A percentile compares a stretch with the other conserved stretches of the same genome.
Evolutionary conservation across 2,113 vertebrate genomes (phyloP).

Genomic region (Tachysurus vachellii): DNA sequence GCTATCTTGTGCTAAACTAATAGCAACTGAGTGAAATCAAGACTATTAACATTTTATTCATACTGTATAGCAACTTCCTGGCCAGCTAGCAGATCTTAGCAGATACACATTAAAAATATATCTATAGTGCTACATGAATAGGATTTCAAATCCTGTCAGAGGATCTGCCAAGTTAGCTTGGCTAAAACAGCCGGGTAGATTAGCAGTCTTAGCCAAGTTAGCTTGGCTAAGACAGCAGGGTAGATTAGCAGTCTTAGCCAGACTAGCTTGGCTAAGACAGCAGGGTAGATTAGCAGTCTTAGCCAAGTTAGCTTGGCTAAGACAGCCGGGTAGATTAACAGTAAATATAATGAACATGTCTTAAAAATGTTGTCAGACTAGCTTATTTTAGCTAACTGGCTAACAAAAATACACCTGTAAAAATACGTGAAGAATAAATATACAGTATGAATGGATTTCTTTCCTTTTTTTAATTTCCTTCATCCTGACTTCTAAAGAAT

Average conservation of each 20-base stretch:
- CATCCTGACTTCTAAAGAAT: neutral
- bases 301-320: neutral
- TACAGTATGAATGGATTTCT: neutral
- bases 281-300: neutral
- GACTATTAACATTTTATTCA: slow-evolving; percentile 1
- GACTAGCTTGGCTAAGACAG: neutral
- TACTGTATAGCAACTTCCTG: too few relatives aligned
- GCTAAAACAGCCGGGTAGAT: neutral
- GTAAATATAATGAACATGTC: neutral
- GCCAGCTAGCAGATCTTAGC: neutral
- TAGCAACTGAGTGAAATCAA: neutral
- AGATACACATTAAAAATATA: too few relatives aligned
- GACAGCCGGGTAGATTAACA: neutral
- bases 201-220: neutral
- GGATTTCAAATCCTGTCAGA: neutral
- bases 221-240: neutral
- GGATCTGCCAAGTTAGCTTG: neutral
- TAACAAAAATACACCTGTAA: neutral
- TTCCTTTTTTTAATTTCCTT: neutral
- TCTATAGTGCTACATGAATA: neutral
- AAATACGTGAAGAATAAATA: neutral
- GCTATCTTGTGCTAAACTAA: neutral
- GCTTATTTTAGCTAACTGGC: neutral
- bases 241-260: neutral
- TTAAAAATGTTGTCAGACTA: neutral